phyloP scores from a whole-genome alignment of 2,113 vertebrate genomes.

The Trachemys scripta region DNA sequence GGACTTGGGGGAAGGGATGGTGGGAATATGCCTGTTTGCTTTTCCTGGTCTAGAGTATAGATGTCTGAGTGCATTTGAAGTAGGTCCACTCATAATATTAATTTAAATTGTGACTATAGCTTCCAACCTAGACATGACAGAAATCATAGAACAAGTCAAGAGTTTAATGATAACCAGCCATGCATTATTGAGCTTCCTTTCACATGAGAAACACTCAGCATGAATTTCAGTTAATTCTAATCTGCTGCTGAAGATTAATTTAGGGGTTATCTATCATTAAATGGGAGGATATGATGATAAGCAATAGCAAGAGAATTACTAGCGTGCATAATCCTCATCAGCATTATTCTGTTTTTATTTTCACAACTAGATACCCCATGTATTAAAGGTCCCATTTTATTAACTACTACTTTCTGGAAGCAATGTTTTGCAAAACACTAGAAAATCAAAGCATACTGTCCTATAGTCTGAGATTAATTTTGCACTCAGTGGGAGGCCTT shows the following conservation, averaged over 20 bases:
- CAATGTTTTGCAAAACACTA: conserved; percentile 6
- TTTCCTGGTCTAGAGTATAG: neutral
- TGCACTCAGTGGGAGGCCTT: conserved; percentile 28
- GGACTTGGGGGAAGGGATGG: neutral
- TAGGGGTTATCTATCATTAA: neutral
- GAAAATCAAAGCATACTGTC: conserved; percentile 29
- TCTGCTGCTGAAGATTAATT: neutral
- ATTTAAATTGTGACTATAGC: neutral
- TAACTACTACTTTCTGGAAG: conserved; percentile 10
- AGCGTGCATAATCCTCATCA: conserved; percentile 17
- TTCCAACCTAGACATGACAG: neutral
- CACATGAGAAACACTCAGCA: neutral
- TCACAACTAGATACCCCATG: neutral
- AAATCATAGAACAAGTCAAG: neutral
- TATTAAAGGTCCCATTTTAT: neutral
- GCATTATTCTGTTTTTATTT: neutral
- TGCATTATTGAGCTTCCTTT: conserved; percentile 7
- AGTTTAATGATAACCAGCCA: neutral
- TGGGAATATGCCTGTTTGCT: neutral
- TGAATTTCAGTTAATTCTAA: conserved; percentile 13
- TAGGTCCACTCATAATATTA: neutral
- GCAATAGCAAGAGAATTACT: neutral
- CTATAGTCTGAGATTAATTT: conserved; percentile 50
- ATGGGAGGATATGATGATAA: neutral
- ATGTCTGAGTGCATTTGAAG: neutral